Base-by-base conservation (phyloP, 1,140 invertebrate genomes). In the Ganaspis sp. region DNA sequence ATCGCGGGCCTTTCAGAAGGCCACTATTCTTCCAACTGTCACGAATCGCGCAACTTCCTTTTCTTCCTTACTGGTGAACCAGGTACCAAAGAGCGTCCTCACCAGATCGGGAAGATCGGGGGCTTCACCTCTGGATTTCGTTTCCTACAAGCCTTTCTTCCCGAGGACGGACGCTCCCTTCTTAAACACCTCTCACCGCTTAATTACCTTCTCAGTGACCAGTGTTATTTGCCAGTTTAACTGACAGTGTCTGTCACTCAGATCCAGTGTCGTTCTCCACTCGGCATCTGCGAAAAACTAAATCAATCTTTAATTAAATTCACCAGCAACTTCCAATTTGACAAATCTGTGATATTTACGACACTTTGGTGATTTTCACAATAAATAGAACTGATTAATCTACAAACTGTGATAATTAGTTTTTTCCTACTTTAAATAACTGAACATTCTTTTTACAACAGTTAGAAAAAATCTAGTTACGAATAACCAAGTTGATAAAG, bases 21-120 rank as follows among this genome's bases (percentile, higher is more conserved):
- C 87, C 87, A 90, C 83, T 87, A 77, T 84, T 84, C 80, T 80
- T 81, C 80, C 29, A 81, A 85, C 88, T 85, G 84, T 86, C 85
- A 86, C 82, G 77, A 71, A 83, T 76, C 84, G 83, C 83, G 83
- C 83, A 80, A 83, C 53, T 76, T 79, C 69, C 69, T 54, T 38
- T 53, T 74, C 21, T 19, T 38, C 53, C 29, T 58, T 69, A 21
- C 15, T 23, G 40, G 34, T 49, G 49, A 29, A 34, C 21, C 15
- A 58, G 40, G 29, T 17, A 45, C 40, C 26, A 54, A 23, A 58
- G 40, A 54, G 53, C 72, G 17, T 49, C 45, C 23, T 73, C 4
- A 15, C 23, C 54, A 64, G 54, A 64, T 12, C 54, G 54, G 54
- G 21, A 64, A 29, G 54, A 64, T 17, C 45, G 6, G 45, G 45